A percentile compares a stretch with the other conserved stretches of the same genome.
These are phyloP conservation scores for Catamblyrhynchus diadema DNA, from an alignment of 2,797 vertebrate species.

Conservation along the genomic window DNA sequence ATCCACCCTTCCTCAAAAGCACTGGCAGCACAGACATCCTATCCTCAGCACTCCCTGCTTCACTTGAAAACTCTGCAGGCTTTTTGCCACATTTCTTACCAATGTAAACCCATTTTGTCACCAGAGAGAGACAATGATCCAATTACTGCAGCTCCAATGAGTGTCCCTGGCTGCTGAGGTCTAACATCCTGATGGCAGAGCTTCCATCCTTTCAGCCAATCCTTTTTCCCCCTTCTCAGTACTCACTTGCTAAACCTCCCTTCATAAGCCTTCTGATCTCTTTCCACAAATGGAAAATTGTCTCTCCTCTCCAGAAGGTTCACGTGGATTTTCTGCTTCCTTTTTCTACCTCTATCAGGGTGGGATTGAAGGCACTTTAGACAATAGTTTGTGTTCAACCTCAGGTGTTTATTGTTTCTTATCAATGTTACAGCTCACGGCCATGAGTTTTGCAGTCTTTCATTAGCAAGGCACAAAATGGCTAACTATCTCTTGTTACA, in stretches of 20 bases:
- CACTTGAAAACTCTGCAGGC: not conserved
- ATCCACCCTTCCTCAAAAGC: not conserved
- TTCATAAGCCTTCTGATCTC: not conserved
- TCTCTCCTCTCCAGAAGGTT: not conserved
- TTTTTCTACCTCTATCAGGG: not conserved
- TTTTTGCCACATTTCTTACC: not conserved
- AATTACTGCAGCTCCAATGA: not conserved
- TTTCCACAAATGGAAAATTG: not conserved
- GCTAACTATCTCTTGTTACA: not conserved
- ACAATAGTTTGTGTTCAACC: rapidly evolving
- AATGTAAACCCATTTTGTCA: not conserved
- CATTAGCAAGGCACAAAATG: not conserved
- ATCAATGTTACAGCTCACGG: not conserved
- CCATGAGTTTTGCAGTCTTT: not conserved
- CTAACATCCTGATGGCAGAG: not conserved
- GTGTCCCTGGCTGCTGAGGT: not conserved
- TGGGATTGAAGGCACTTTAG: not conserved
- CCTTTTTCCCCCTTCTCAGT: not conserved
- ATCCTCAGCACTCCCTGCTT: not conserved
- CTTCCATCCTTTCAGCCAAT: not conserved
- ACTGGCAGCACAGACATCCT: not conserved
- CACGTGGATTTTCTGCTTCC: not conserved
- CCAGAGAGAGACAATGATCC: not conserved
- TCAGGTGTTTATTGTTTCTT: not conserved
- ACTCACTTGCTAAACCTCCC: not conserved